Base-by-base conservation (phyloP, 2,797 vertebrate species). In the Chaunax sp. region DNA sequence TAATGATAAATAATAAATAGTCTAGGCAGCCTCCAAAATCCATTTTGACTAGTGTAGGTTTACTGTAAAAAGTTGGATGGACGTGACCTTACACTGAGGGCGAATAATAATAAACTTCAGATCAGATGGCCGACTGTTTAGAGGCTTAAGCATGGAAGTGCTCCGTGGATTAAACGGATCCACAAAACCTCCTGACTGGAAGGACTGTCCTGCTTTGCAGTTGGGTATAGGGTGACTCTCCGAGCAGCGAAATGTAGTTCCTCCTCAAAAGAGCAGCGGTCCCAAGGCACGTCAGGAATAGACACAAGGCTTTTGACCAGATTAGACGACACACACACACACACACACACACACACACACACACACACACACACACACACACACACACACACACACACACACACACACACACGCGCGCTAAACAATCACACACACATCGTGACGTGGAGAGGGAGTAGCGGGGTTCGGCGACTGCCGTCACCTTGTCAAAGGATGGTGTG, bases 101-200 rank as follows among this genome's bases (percentile, higher is more conserved):
- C n/a, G 66, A 35, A 83, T n/a, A n/a, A n/a, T n/a, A 82, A 87
- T 73, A 83, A 87, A 85, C 86, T 59, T 63, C 56, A 72, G 69
- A 58, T 80, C 4, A 20, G 69, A 60, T 26, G 72, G 59, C 77
- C 25, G 58, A 63, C 78, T 60, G 84, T 70, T 70, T 37, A 64
- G 72, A 76, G 80, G 77, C 72, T 90, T 87, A 83, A n/a, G 71
- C 89, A 88, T 78, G 30, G 83, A 84, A 82, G 89, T 90, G 89
- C 72, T 81, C 52, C 68, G 80, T 81, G 82, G 84, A 81, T 86
- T 75, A 85, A 87, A 88, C 66, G 72, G 79, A 85, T 89, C 89
- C 80, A 81, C 90, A 78, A n/a, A n/a, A 87, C 78, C 85, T 82
- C 77, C 64, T 58, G 82, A 86, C 84, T 82, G 55, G 56, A 28